These are phyloP conservation scores for Bombus pascuorum DNA, from an alignment of 1,140 invertebrate genomes.

Conservation along the genomic window DNA sequence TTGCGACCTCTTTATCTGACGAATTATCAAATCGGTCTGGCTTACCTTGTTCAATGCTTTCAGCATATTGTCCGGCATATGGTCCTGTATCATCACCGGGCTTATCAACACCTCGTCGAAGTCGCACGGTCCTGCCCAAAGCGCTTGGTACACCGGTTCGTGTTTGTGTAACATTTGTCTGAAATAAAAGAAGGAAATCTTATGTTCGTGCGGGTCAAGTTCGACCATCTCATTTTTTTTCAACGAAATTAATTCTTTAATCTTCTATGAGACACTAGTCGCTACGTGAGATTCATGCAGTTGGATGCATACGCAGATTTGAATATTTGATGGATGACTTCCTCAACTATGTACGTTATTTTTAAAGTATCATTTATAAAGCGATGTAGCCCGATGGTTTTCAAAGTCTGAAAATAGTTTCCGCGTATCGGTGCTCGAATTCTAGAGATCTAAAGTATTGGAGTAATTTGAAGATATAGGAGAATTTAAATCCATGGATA, in stretches of 20 bases:
- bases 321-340: not conserved
- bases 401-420: not conserved
- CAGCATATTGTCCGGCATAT: slow-evolving; percentile 95
- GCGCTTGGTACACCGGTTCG: slow-evolving; percentile 93
- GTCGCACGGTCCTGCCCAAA: slow-evolving; percentile 93
- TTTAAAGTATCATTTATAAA: not conserved
- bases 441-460: not conserved
- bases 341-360: not conserved
- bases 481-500: not conserved
- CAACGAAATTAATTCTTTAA: too few relatives aligned
- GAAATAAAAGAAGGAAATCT: slow-evolving; percentile 65
- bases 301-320: slow-evolving; percentile 9
- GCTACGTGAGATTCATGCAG: slow-evolving; percentile 32
- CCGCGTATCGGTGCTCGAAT: not conserved
- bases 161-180: slow-evolving; percentile 87
- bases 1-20: slow-evolving; percentile 58
- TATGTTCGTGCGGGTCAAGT: not conserved
- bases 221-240: too few relatives aligned
- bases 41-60: slow-evolving; percentile 93
- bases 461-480: not conserved
- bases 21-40: slow-evolving; percentile 45
- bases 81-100: slow-evolving; percentile 96
- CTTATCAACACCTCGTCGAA: slow-evolving; percentile 96
- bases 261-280: not conserved
- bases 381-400: not conserved